Percentiles rank a stretch among this genome's conserved stretches.
Evolutionary conservation across 2,113 vertebrate genomes (phyloP).

Genomic region (Lathamus discolor): DNA sequence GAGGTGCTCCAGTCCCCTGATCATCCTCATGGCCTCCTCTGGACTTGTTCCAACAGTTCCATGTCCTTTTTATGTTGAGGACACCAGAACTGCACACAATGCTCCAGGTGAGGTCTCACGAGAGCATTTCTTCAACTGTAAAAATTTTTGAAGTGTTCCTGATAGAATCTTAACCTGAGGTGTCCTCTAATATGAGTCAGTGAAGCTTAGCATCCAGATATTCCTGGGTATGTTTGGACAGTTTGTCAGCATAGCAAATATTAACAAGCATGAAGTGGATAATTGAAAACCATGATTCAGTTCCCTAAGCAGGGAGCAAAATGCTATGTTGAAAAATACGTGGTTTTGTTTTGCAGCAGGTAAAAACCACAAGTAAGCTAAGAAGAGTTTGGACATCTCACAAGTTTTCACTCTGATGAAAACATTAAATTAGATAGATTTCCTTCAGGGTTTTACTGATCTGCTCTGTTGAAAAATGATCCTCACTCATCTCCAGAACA

Average conservation of each 20-base stretch:
- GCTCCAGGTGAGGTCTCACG: too few species aligned
- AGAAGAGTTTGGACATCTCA: neutral
- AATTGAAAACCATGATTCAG: neutral
- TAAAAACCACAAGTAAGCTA: neutral
- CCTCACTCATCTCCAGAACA: constrained; percentile 10
- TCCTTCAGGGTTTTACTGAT: neutral
- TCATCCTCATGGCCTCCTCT: too few species aligned
- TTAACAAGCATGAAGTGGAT: neutral
- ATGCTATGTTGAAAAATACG: neutral
- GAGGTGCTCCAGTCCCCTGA: too few species aligned
- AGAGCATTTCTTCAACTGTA: neutral
- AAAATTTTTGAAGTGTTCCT: neutral
- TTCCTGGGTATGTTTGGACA: neutral
- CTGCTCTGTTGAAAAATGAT: constrained; percentile 10
- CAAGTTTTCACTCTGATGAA: neutral
- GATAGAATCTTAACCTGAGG: neutral
- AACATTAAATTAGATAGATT: constrained; percentile 20
- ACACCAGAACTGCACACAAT: too few species aligned
- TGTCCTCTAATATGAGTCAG: neutral
- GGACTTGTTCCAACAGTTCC: too few species aligned
- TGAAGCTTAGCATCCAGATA: neutral
- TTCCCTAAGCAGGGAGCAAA: neutral
- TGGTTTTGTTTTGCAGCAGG: neutral
- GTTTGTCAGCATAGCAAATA: neutral
- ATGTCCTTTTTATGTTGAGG: too few species aligned